These are phyloP conservation scores for Rhyacophila brunnea DNA, from an alignment of 1,140 invertebrate species.

Conservation along the genomic window DNA sequence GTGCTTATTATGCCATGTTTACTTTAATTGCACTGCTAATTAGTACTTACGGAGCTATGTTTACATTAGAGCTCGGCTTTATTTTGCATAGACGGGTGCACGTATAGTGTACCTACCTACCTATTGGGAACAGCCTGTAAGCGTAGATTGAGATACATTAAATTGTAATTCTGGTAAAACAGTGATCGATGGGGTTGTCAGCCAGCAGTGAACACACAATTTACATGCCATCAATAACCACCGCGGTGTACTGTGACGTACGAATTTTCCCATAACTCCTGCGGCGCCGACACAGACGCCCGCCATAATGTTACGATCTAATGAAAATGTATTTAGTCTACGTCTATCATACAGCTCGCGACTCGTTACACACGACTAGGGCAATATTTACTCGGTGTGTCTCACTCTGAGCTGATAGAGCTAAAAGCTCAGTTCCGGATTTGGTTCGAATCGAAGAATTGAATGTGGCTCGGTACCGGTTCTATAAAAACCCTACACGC, in stretches of 20 bases:
- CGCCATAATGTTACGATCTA: not conserved
- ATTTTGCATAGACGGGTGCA: not conserved
- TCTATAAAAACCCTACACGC: too few relatives aligned
- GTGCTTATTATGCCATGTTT: too few relatives aligned
- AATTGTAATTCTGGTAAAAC: constrained; percentile 5
- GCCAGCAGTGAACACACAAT: not conserved
- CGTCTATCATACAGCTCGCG: not conserved
- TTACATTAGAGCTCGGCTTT: not conserved
- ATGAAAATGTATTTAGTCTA: not conserved
- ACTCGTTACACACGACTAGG: not conserved
- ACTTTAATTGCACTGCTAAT: not conserved
- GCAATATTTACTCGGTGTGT: not conserved
- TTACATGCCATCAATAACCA: constrained; percentile 9
- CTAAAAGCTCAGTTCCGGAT: too few relatives aligned
- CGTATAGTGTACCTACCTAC: too few relatives aligned
- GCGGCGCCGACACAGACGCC: not conserved
- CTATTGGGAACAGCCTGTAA: too few relatives aligned
- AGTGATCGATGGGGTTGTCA: constrained; percentile 1
- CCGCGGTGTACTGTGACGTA: not conserved
- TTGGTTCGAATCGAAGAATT: too few relatives aligned
- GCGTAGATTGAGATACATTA: not conserved
- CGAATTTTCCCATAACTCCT: not conserved
- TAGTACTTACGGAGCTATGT: not conserved
- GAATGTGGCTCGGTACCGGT: too few relatives aligned
- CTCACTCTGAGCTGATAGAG: too few relatives aligned